Conservation (phyloP, 2,888 invertebrate genomes). For the Junonia oenone region DNA sequence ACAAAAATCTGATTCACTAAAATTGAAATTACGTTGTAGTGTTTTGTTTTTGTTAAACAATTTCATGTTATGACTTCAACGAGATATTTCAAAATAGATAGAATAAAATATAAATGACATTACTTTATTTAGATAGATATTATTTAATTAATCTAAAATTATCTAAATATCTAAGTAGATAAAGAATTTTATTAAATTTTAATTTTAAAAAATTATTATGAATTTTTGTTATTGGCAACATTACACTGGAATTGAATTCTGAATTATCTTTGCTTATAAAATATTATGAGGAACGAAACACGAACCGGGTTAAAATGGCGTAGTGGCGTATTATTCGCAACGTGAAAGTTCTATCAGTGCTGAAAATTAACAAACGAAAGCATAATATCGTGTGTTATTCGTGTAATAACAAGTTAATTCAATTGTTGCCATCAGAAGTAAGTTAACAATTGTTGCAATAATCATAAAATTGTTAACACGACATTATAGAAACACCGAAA, state of each 20-base stretch:
- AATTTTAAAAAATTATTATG: neutral
- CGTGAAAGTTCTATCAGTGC: neutral
- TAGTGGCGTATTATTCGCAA: neutral
- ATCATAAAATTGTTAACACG: slow-evolving; percentile 46
- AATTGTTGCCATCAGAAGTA: slow-evolving; percentile 69
- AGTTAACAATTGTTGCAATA: slow-evolving; percentile 70
- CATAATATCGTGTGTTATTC: slow-evolving; percentile 2
- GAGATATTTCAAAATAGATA: too few species aligned
- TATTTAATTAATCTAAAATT: too few species aligned
- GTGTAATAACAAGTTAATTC: slow-evolving; percentile 21
- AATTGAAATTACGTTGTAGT: neutral
- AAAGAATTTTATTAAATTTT: neutral
- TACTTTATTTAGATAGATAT: too few species aligned
- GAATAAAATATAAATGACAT: too few species aligned
- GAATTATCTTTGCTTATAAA: slow-evolving; percentile 6
- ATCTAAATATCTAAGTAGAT: too few species aligned
- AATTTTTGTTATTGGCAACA: neutral
- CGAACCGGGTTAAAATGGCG: slow-evolving; percentile 17
- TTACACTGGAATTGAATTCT: neutral
- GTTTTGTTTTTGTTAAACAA: too few species aligned
- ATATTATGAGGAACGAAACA: slow-evolving; percentile 4
- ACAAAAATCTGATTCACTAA: neutral
- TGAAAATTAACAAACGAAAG: neutral
- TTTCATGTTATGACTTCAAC: too few species aligned
- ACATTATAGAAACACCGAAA: slow-evolving; percentile 64